A percentile compares a stretch with the other conserved stretches of the same genome.
Evolutionary conservation across 2,113 vertebrate species (phyloP).

Genomic region (Eubucco bourcierii): DNA sequence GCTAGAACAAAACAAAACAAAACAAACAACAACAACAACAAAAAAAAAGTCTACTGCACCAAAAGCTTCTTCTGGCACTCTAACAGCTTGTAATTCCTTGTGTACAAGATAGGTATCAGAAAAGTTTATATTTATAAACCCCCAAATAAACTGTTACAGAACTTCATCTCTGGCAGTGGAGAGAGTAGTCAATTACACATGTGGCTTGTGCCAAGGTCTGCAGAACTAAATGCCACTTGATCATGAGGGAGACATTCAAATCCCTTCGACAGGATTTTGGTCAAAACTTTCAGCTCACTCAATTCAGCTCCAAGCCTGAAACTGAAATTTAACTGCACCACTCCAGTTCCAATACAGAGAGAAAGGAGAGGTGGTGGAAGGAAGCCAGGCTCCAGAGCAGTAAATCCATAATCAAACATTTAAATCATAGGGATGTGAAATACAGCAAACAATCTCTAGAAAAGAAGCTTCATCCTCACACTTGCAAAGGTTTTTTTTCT

Average conservation of each 20-base stretch:
- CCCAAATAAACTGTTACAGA: background rate
- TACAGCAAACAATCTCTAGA: background rate
- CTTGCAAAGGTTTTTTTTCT: background rate
- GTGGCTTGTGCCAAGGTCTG: background rate
- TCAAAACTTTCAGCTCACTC: background rate
- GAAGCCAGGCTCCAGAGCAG: background rate
- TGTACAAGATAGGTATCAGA: background rate
- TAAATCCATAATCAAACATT: background rate
- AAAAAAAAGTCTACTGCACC: too few relatives aligned
- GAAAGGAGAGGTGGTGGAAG: background rate
- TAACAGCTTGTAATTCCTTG: background rate
- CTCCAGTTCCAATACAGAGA: background rate
- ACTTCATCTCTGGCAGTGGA: background rate
- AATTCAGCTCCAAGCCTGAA: background rate
- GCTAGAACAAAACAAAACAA: background rate
- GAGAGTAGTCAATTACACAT: fast-evolving
- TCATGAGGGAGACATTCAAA: background rate
- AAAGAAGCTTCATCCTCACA: background rate
- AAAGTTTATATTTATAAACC: background rate
- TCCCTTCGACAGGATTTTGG: background rate
- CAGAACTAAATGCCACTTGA: background rate
- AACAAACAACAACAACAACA: too few relatives aligned
- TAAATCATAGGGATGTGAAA: background rate
- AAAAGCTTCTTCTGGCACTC: background rate
- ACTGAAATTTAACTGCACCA: background rate